Conservation (phyloP, 64 coral and sea anemone genomes). For the Porites lutea region DNA sequence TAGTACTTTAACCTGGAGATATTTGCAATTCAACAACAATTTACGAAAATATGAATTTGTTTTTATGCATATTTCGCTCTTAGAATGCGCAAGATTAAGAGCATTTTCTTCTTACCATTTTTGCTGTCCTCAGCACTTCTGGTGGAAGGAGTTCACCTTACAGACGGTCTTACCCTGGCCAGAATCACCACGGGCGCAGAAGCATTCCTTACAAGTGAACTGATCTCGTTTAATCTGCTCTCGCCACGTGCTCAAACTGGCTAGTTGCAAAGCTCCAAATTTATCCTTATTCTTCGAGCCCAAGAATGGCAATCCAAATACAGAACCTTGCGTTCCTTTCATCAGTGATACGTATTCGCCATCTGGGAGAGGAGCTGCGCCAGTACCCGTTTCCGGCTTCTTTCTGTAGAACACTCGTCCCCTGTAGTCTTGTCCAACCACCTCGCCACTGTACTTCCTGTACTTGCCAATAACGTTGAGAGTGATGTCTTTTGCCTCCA, state of each 20-base stretch:
- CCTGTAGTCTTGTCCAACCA: conserved; percentile 79
- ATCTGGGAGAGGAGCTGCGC: conserved; percentile 51
- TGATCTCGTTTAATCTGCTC: conserved; percentile 94
- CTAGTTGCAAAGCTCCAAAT: conserved; percentile 62
- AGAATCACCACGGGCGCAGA: conserved; percentile 67
- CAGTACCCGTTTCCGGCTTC: conserved; percentile 1
- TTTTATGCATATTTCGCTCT: too few species aligned
- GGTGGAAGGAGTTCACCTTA: conserved; percentile 81
- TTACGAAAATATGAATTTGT: neutral
- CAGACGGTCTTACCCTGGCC: conserved; percentile 85
- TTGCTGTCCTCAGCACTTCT: conserved; percentile 91
- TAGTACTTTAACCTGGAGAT: too few species aligned
- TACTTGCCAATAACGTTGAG: conserved; percentile 91
- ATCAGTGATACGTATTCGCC: conserved; percentile 82
- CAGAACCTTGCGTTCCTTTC: conserved; percentile 73
- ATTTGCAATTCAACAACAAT: neutral
- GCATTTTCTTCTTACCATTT: conserved; percentile 23
- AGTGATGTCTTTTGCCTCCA: conserved; percentile 81
- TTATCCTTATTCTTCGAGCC: conserved; percentile 47
- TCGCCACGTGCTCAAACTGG: conserved; percentile 72
- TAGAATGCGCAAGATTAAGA: too few species aligned
- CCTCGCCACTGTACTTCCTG: conserved; percentile 56
- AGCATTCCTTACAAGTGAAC: conserved; percentile 84
- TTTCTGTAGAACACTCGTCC: conserved; percentile 81
- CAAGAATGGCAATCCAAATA: conserved; percentile 78